Evolutionary conservation across 2,888 invertebrate genomes (phyloP).

Genomic region (Protonemura montana): DNA sequence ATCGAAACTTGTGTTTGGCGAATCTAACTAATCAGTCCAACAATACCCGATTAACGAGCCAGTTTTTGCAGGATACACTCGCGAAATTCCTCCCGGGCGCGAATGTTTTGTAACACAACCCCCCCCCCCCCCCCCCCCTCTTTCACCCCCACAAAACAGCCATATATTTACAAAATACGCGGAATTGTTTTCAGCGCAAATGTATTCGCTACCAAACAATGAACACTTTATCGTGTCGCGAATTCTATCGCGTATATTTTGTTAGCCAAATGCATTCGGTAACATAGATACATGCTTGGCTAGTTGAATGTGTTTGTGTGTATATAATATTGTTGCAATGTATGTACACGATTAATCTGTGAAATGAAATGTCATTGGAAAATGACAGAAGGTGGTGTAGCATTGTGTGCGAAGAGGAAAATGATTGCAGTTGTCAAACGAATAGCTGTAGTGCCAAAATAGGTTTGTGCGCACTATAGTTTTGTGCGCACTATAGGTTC

Average conservation of each 20-base stretch:
- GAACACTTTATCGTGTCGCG: background rate
- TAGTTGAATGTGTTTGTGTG: background rate
- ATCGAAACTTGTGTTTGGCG: background rate
- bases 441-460: background rate
- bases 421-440: constrained; percentile 44
- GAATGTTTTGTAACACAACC: background rate
- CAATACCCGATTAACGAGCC: background rate
- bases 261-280: constrained; percentile 29
- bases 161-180: background rate
- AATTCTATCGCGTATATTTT: background rate
- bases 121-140: background rate
- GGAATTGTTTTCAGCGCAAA: background rate
- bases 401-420: constrained; percentile 45
- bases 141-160: background rate
- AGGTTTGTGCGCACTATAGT: constrained; percentile 13
- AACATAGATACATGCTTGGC: constrained; percentile 20
- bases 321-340: constrained; percentile 8
- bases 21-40: background rate
- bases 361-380: constrained; percentile 49
- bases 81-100: background rate
- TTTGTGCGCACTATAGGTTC: background rate
- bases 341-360: constrained; percentile 49
- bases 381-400: constrained; percentile 46
- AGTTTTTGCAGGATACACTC: background rate
- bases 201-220: background rate